Evolutionary conservation across 2,888 invertebrate genomes (phyloP), one percentile per base, ranked within the genome.

Genomic region (Calliscelio sp.): DNA sequence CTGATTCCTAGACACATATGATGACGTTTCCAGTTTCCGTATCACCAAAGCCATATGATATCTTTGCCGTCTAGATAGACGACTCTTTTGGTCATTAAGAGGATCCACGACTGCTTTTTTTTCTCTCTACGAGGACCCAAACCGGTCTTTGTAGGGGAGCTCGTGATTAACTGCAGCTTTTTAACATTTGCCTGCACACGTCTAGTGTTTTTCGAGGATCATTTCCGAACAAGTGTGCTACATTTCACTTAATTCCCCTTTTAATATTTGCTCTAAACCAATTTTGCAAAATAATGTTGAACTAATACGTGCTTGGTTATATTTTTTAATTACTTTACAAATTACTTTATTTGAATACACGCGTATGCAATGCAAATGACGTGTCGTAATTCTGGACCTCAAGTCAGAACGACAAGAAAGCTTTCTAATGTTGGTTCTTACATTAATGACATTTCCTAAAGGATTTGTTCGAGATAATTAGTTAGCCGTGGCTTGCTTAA

Each of bases 101-200:
- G 75, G 68, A 66, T 79, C 81, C 73, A 68, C 65, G 59, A 63
- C 70, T 65, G 51, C 78, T 85, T 87, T 87, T 86, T 68, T 38
- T 41, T 44, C 24, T 3, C 24, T 38, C 70, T 44, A 25, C 51
- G 25, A 81, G 59, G 8, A 8, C 63, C 74, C 25, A 75, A 74
- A 73, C 78, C 78, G 74, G 82, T 68, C 86, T 75, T 77, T 68
- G 77, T 81, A 46, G 84, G 86, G 63, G 84, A 82, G n/a, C 84
- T 68, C 70, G 65, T 83, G 84, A 80, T 80, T 83, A 85, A 81
- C 85, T 71, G 59, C 73, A 55, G 63, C 70, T 86, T 82, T 85
- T 87, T 79, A 86, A 79, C 84, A 82, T 88, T 86, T 81, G 85
- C 86, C 77, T 84, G 87, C 81, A 84, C 88, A 87, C 86, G 87